These are phyloP conservation scores for Ptychodera flava DNA, from an alignment of 35 echinoderm and acorn worm species.

Conservation along the genomic window DNA sequence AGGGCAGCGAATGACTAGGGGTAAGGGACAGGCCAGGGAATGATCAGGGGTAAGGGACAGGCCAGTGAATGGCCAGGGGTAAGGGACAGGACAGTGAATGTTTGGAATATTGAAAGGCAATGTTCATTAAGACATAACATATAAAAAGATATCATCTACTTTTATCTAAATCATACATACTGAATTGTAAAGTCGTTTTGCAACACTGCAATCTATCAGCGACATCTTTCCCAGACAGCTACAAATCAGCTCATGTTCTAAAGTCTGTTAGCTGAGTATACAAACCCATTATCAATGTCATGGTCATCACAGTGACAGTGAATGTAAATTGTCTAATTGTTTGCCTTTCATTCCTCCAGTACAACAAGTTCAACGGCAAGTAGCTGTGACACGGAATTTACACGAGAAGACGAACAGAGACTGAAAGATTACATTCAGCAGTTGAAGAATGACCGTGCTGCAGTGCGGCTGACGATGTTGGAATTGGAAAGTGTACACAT, in stretches of 20 bases:
- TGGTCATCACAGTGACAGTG: neutral
- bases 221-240: neutral
- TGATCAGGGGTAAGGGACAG: neutral
- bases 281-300: neutral
- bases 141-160: too few relatives aligned
- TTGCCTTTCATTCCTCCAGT: conserved; percentile 12
- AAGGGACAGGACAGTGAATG: neutral
- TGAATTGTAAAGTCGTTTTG: neutral
- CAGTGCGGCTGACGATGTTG: conserved; percentile 90
- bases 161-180: neutral
- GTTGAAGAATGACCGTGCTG: conserved; percentile 92
- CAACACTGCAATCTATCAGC: too few relatives aligned
- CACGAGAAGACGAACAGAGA: conserved; percentile 84
- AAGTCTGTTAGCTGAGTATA: neutral
- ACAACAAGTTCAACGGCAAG: conserved; percentile 92
- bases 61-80: neutral
- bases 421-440: conserved; percentile 89
- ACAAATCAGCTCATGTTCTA: neutral
- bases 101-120: too few relatives aligned
- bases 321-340: neutral
- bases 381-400: conserved; percentile 93
- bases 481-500: conserved; percentile 92
- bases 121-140: too few relatives aligned
- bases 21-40: conserved; percentile 26
- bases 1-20: neutral